Evolutionary conservation across 2,797 vertebrate genomes (phyloP).

Genomic region (Phrynocephalus guinanensis): DNA sequence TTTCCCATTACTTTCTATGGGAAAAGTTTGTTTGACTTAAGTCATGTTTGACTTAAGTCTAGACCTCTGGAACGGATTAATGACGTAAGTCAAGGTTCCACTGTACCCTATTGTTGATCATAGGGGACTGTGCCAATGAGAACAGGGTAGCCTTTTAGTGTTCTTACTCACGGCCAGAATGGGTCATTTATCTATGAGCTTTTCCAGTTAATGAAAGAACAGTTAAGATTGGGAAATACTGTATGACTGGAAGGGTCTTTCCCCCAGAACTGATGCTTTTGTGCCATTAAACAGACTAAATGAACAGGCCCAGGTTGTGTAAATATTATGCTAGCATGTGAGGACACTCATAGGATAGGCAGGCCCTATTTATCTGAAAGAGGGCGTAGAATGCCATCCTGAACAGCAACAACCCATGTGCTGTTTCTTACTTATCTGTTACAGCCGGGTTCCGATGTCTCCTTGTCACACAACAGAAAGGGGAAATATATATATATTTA

Average conservation of each 20-base stretch:
- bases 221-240: background rate
- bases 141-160: background rate
- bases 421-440: no score
- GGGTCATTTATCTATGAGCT: background rate
- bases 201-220: background rate
- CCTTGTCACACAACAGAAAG: no score
- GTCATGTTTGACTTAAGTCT: no score
- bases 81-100: no score
- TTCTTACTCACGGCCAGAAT: background rate
- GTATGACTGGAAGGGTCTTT: background rate
- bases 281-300: background rate
- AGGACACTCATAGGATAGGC: no score
- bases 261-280: background rate
- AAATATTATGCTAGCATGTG: background rate
- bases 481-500: background rate
- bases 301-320: background rate
- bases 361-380: no score
- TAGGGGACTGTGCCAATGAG: background rate
- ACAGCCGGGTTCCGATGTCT: no score
- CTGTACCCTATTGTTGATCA: background rate
- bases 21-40: no score
- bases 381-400: no score
- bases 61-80: no score
- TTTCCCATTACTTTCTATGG: no score
- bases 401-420: no score